Conservation (phyloP, 2,797 vertebrate species). For the Thunnus albacares region DNA sequence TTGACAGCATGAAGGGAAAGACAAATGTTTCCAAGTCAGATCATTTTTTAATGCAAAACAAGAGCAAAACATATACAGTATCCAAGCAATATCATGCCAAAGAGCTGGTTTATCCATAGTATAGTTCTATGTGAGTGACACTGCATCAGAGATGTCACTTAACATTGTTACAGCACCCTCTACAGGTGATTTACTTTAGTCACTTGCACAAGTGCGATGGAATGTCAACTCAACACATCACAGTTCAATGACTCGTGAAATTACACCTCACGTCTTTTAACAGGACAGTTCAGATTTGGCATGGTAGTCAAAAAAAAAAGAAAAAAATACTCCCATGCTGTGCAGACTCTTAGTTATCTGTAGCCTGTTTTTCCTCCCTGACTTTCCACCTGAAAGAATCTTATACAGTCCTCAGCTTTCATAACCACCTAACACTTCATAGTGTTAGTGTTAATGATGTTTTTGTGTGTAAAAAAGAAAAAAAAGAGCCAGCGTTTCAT, state of each 20-base stretch:
- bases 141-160: background rate
- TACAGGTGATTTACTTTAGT: slow-evolving; percentile 51
- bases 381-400: slow-evolving; percentile 53
- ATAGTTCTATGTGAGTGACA: background rate
- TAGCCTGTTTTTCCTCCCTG: slow-evolving; percentile 35
- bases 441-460: slow-evolving; percentile 20
- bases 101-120: background rate
- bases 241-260: slow-evolving; percentile 74
- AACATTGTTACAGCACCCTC: slow-evolving; percentile 56
- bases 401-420: slow-evolving; percentile 24
- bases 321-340: background rate
- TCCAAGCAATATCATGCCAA: background rate
- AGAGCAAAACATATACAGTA: background rate
- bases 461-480: slow-evolving; percentile 14
- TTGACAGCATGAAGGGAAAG: slow-evolving; percentile 51
- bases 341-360: slow-evolving; percentile 29
- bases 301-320: slow-evolving; percentile 30
- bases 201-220: slow-evolving; percentile 20
- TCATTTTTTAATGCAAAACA: slow-evolving; percentile 9
- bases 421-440: slow-evolving; percentile 20
- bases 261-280: slow-evolving; percentile 58
- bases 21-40: slow-evolving; percentile 13
- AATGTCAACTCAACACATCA: slow-evolving; percentile 44
- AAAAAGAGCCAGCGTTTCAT: background rate
- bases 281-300: slow-evolving; percentile 53